A percentile compares a stretch with the other conserved stretches of the same genome.
phyloP scores from a whole-genome alignment of 2,113 vertebrate species.

The Geococcyx californianus region DNA sequence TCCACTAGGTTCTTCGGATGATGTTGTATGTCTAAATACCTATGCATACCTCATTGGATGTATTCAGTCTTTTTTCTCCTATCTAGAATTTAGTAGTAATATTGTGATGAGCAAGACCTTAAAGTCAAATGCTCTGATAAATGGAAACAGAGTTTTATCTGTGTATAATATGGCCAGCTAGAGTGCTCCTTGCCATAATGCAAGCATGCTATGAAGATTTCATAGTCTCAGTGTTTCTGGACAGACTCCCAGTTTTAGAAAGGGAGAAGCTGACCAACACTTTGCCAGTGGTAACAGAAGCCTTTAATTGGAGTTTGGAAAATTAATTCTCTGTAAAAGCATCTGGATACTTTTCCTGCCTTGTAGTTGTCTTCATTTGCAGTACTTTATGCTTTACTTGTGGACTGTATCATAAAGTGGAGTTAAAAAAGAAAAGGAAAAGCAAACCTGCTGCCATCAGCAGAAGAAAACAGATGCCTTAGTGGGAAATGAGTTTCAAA shows the following conservation, averaged over 20 bases:
- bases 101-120: neutral
- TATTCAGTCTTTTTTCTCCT: neutral
- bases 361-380: conserved; percentile 50
- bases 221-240: neutral
- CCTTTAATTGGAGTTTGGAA: conserved; percentile 35
- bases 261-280: conserved; percentile 11
- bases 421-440: conserved; percentile 11
- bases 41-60: neutral
- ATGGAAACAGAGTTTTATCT: neutral
- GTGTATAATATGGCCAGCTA: neutral
- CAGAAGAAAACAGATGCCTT: conserved; percentile 22
- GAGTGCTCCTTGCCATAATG: neutral
- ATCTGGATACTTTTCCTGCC: conserved; percentile 29
- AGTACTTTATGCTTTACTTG: conserved; percentile 42
- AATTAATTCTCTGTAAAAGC: conserved; percentile 58
- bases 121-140: neutral
- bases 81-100: neutral
- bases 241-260: conserved; percentile 10
- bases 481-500: conserved; percentile 18
- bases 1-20: neutral
- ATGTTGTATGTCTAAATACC: neutral
- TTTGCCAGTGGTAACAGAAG: conserved; percentile 22
- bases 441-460: conserved; percentile 21
- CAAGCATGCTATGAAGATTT: neutral
- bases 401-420: conserved; percentile 1